A percentile compares a stretch with the other conserved stretches of the same genome.
Evolutionary conservation across 2,888 invertebrate genomes (phyloP).

Genomic region (Diarsia brunnea): DNA sequence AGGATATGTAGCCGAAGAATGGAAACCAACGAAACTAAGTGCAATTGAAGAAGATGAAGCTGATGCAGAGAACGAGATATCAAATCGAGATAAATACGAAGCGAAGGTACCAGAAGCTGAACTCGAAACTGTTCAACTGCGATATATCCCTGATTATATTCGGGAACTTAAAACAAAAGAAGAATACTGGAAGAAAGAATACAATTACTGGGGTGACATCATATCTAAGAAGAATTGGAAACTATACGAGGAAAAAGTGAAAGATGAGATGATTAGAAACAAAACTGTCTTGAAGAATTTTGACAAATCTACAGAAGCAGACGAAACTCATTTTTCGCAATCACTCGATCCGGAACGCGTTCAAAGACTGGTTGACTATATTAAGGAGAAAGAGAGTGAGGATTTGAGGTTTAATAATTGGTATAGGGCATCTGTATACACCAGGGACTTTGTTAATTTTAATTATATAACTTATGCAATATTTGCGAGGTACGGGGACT

Average conservation of each 20-base stretch:
- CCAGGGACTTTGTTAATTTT: accelerated
- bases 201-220: not conserved
- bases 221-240: slow-evolving; percentile 19
- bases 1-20: not conserved
- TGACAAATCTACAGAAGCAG: not conserved
- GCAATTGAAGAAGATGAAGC: accelerated
- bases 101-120: not conserved
- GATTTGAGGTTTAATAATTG: accelerated
- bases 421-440: not conserved
- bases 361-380: not conserved
- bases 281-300: not conserved
- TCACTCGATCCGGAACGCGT: slow-evolving; percentile 14
- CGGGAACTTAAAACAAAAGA: not conserved
- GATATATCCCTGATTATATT: slow-evolving; percentile 16
- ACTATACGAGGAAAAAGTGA: slow-evolving; percentile 4
- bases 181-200: slow-evolving; percentile 13
- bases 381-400: not conserved
- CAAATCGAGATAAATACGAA: accelerated
- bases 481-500: not conserved
- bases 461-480: not conserved
- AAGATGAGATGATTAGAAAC: not conserved
- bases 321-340: not conserved
- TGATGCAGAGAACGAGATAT: accelerated
- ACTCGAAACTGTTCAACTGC: not conserved
- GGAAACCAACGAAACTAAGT: too few relatives aligned